phyloP scores from a whole-genome alignment of 1,140 invertebrate species.

The Ceratina japonica region DNA sequence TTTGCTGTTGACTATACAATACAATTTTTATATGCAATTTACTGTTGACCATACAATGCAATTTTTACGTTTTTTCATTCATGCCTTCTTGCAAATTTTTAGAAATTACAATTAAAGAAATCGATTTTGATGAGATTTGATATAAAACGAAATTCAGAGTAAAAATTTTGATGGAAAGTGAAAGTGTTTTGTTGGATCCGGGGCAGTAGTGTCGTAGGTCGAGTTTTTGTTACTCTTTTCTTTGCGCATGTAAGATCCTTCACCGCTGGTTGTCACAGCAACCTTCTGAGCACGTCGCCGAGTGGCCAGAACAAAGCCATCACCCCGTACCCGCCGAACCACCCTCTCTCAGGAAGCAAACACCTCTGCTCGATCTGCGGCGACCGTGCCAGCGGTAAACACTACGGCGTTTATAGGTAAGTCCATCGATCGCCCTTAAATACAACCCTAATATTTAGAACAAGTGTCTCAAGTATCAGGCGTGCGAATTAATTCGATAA shows the following conservation, averaged over 20 bases:
- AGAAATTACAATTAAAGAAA: too few species aligned
- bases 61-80: too few species aligned
- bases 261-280: conserved; percentile 78
- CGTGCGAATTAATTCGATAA: too few species aligned
- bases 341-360: conserved; percentile 95
- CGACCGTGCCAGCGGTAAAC: conserved; percentile 95
- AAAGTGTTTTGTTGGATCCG: conserved; percentile 15
- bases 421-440: neutral
- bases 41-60: too few species aligned
- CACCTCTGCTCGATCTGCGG: conserved; percentile 97
- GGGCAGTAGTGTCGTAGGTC: conserved; percentile 46
- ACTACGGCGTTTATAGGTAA: conserved; percentile 97
- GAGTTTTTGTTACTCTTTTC: conserved; percentile 53
- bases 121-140: too few species aligned
- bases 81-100: too few species aligned
- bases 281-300: conserved; percentile 76
- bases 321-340: conserved; percentile 91
- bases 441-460: too few species aligned
- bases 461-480: too few species aligned
- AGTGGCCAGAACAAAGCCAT: conserved; percentile 75
- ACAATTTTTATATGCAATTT: too few species aligned
- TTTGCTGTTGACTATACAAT: too few species aligned
- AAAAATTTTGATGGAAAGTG: too few species aligned
- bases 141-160: too few species aligned
- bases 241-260: conserved; percentile 75